Evolutionary conservation across 1,140 invertebrate species (phyloP).

Genomic region (Zaprionus ghesquierei): DNA sequence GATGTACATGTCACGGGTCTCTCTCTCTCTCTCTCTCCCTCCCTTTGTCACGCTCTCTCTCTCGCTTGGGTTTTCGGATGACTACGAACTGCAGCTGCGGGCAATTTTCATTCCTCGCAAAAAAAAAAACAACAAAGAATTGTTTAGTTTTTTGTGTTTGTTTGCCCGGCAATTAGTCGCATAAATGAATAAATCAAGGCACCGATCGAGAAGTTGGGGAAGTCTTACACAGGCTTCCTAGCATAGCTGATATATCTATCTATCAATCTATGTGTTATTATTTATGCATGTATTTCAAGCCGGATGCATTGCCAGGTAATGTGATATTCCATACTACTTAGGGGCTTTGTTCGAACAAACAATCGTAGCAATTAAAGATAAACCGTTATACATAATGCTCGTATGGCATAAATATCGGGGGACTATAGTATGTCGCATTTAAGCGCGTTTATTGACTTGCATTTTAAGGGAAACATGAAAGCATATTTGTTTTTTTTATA

Average conservation of each 20-base stretch:
- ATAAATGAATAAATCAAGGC: conserved; percentile 72
- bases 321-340: conserved; percentile 14
- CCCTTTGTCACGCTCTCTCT: neutral
- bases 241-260: conserved; percentile 17
- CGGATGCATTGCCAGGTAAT: conserved; percentile 48
- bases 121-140: conserved; percentile 16
- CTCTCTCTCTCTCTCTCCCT: neutral
- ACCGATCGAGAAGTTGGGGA: conserved; percentile 20
- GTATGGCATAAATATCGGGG: neutral
- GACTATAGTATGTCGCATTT: neutral
- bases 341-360: neutral
- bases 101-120: conserved; percentile 65
- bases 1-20: neutral
- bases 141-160: conserved; percentile 50
- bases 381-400: neutral
- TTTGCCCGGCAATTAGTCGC: conserved; percentile 71
- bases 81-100: conserved; percentile 51
- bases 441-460: too few species aligned
- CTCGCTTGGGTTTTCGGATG: conserved; percentile 2
- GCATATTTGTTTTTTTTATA: neutral
- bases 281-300: conserved; percentile 32
- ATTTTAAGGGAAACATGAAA: neutral
- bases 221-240: neutral
- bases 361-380: neutral
- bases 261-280: conserved; percentile 36